A percentile compares a stretch with the other conserved stretches of the same genome.
Conservation (phyloP, 1,140 invertebrate genomes). For the Dinoponera quadriceps region DNA sequence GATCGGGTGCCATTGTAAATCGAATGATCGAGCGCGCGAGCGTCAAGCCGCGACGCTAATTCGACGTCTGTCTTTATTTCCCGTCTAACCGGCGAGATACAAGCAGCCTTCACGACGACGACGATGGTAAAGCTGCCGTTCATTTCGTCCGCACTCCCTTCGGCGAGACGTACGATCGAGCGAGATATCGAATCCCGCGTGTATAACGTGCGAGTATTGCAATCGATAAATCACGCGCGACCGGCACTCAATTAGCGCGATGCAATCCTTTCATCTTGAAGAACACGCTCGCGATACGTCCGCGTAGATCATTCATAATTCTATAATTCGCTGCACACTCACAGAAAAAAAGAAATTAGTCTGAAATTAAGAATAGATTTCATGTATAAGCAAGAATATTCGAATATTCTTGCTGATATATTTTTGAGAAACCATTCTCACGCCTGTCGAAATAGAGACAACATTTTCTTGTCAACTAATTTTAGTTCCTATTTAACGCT, state of each 20-base stretch:
- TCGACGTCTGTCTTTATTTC: conserved; percentile 43
- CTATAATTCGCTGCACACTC: background rate
- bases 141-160: conserved; percentile 42
- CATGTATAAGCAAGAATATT: no score
- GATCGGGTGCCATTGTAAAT: background rate
- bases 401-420: no score
- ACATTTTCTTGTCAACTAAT: no score
- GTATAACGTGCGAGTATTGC: background rate
- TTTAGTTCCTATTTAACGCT: no score
- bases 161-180: background rate
- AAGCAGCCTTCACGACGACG: background rate
- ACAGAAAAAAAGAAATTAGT: no score
- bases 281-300: background rate
- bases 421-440: no score
- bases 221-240: conserved; percentile 23
- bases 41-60: conserved; percentile 36
- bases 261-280: conserved; percentile 7
- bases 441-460: no score
- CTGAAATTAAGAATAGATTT: no score
- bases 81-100: conserved; percentile 25
- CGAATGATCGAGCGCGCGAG: conserved; percentile 35
- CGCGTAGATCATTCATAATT: background rate
- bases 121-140: conserved; percentile 19
- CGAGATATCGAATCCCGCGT: conserved; percentile 24
- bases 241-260: conserved; percentile 14